Percentiles rank a stretch among this genome's conserved stretches.
These are phyloP conservation scores for Nixonia krombeini DNA, from an alignment of 1,140 invertebrate genomes.

Conservation along the genomic window DNA sequence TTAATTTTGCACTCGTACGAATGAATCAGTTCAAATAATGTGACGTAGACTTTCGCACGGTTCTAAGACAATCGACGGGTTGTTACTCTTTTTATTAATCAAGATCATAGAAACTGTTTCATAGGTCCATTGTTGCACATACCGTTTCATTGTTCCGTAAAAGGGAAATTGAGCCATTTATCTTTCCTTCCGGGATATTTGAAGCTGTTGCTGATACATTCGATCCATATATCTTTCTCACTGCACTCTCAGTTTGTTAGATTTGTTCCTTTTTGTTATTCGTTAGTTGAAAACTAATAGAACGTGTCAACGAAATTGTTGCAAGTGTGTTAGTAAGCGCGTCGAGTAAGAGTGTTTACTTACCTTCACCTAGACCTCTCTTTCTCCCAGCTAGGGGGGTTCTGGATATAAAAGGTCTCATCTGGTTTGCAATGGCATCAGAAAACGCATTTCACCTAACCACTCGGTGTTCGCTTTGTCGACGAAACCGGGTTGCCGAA, in stretches of 20 bases:
- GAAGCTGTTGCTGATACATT: slow-evolving; percentile 19
- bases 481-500: slow-evolving; percentile 31
- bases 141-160: slow-evolving; percentile 36
- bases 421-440: slow-evolving; percentile 65
- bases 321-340: slow-evolving; percentile 45
- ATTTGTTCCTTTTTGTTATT: slow-evolving; percentile 23
- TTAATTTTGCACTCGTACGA: slow-evolving; percentile 12
- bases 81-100: slow-evolving; percentile 27
- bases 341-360: slow-evolving; percentile 51
- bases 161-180: slow-evolving; percentile 33
- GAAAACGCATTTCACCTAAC: slow-evolving; percentile 61
- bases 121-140: slow-evolving; percentile 31
- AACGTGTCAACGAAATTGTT: slow-evolving; percentile 41
- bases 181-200: slow-evolving; percentile 22
- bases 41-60: slow-evolving; percentile 30
- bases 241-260: slow-evolving; percentile 15
- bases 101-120: slow-evolving; percentile 25
- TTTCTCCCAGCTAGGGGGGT: slow-evolving; percentile 67
- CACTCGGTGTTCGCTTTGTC: slow-evolving; percentile 39
- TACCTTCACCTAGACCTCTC: slow-evolving; percentile 74
- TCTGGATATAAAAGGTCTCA: slow-evolving; percentile 69
- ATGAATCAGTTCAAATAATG: neutral
- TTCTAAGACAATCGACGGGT: slow-evolving; percentile 29
- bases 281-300: slow-evolving; percentile 41
- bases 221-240: slow-evolving; percentile 7